Base-by-base conservation (phyloP, 2,113 vertebrate species). In the Stegastes partitus region DNA sequence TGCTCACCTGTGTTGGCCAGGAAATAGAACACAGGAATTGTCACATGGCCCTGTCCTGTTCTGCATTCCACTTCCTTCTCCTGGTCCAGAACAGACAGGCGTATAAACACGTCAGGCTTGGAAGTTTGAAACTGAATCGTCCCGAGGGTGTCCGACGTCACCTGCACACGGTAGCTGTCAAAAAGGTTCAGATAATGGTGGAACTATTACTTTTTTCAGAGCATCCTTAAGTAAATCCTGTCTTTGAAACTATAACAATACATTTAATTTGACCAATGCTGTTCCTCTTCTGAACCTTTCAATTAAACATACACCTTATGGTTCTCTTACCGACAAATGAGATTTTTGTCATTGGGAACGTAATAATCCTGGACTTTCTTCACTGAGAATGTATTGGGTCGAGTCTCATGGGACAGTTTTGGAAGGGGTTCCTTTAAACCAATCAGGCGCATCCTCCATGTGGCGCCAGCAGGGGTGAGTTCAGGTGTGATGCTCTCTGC, bases 51-150 rank as follows among this genome's bases (percentile, higher is more conserved):
- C 74, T 92, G 96, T 39, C 97, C 96, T 1, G 54, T 86, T 49
- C 87, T 76, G 72, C 91, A 87, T 1, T 72, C 83, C 12, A 96
- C 75, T 65, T 92, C 87, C 54, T 93, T 93, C 44, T 96, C 95
- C 2, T 94, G 92, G 80, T 99, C 95, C 74, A 98, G 89, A 68
- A 99, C 79, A 74, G 95, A 96, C 15, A 99, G 81, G 65, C 93
- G 95, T 85, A 99, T 77, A 58, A 93, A 88, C 0, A 90, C 95
- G 22, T 96, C 93, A 15, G 90, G 74, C 55, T 95, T 95, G 66
- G 96, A 98, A 0, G 95, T 95, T 78, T 96, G 93, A 31, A 96
- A 92, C 5, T 97, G 96, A 75, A 99, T 58, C 0, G 98, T 98
- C 71, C 91, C 93, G 23, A 90, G 34, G 58, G 93, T 87, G 12